phyloP scores from a whole-genome alignment of 2,797 vertebrate genomes.

The Acanthopagrus latus region DNA sequence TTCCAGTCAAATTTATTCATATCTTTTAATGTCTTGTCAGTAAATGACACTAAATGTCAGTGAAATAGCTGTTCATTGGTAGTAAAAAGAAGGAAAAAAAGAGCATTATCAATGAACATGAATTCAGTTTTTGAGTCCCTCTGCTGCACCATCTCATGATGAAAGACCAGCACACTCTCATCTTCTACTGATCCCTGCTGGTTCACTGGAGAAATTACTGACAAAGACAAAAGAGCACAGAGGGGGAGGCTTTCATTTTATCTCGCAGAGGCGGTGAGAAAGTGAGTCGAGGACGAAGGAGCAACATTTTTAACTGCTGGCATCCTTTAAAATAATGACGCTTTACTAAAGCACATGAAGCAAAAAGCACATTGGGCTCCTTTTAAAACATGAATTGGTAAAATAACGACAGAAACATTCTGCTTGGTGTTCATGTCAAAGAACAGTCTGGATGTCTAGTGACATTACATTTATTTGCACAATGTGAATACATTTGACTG shows the following conservation, averaged over 20 bases:
- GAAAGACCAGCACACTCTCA: conserved; percentile 2
- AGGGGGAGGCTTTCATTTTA: neutral
- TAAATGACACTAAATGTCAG: conserved; percentile 24
- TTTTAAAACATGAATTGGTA: neutral
- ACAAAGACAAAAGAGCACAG: conserved; percentile 11
- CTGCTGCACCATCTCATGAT: neutral
- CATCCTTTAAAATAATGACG: conserved; percentile 4
- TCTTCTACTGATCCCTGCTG: conserved; percentile 15
- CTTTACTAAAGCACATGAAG: neutral
- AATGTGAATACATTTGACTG: neutral
- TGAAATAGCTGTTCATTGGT: neutral
- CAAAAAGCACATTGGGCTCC: neutral
- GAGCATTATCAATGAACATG: conserved; percentile 12
- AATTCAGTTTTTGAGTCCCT: conserved; percentile 13
- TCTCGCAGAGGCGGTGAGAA: neutral
- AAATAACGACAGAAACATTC: neutral
- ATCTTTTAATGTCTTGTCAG: conserved; percentile 18
- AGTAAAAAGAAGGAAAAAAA: neutral
- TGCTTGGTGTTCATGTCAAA: neutral
- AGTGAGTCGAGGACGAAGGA: neutral
- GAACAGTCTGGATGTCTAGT: neutral
- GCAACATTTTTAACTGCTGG: neutral
- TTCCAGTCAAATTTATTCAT: conserved; percentile 25
- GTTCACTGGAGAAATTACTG: conserved; percentile 19
- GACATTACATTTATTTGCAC: neutral